phyloP scores from a whole-genome alignment of 2,888 invertebrate genomes.

The Netelia melanura region DNA sequence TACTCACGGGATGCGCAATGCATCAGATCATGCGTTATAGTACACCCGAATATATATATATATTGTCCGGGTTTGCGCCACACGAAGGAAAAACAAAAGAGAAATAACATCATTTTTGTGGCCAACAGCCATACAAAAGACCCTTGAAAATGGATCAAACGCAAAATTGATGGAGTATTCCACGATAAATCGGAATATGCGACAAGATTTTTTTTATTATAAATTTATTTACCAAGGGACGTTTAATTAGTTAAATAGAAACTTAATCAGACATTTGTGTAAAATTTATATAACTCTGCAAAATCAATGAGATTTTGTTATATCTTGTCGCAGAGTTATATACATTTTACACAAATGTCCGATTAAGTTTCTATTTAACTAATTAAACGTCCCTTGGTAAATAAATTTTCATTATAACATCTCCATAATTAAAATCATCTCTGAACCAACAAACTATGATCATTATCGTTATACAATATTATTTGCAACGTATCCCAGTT shows the following conservation, averaged over 20 bases:
- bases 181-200: neutral
- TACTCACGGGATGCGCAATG: conserved; percentile 62
- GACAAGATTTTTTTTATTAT: neutral
- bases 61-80: neutral
- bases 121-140: neutral
- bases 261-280: neutral
- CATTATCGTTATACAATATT: no score
- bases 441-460: no score
- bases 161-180: neutral
- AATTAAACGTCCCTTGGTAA: no score
- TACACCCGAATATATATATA: conserved; percentile 1
- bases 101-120: neutral
- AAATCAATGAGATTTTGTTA: no score
- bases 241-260: no score
- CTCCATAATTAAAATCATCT: neutral
- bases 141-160: neutral
- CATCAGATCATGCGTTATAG: conserved; percentile 58
- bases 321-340: neutral
- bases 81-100: conserved; percentile 10
- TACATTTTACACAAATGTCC: neutral
- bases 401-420: neutral
- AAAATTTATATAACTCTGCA: neutral
- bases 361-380: no score
- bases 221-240: no score
- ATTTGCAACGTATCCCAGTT: no score